phyloP scores from a whole-genome alignment of 2,888 invertebrate genomes.

The Xestobium rufovillosum region DNA sequence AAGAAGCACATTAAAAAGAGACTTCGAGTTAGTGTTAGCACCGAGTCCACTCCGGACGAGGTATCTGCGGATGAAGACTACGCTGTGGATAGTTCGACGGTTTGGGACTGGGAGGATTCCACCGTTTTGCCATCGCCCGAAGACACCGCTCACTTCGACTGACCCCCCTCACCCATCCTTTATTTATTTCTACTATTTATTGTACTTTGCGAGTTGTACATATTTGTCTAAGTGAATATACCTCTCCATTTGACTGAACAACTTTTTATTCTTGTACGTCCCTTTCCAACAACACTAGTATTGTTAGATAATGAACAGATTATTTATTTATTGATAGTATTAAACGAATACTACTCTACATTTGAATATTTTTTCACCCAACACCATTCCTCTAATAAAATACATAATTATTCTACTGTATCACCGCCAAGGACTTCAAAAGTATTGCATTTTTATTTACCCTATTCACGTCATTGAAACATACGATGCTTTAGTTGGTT shows the following conservation, averaged over 20 bases:
- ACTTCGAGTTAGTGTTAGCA: conserved; percentile 30
- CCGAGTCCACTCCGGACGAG: conserved; percentile 49
- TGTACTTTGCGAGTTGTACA: conserved; percentile 40
- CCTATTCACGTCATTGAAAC: too few species aligned
- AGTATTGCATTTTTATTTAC: too few species aligned
- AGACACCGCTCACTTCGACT: conserved; percentile 12
- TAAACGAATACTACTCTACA: too few species aligned
- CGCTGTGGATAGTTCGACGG: conserved; percentile 39
- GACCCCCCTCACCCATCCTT: conserved; percentile 26
- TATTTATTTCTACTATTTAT: conserved; percentile 45
- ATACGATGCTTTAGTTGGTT: too few species aligned
- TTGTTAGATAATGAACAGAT: too few species aligned
- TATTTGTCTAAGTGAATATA: conserved; percentile 38
- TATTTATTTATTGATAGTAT: too few species aligned
- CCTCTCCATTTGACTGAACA: conserved; percentile 29
- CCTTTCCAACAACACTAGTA: too few species aligned
- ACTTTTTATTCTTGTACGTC: conserved; percentile 7
- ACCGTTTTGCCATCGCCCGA: conserved; percentile 32
- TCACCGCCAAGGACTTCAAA: too few species aligned
- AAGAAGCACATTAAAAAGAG: conserved; percentile 44
- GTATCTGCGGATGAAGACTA: conserved; percentile 41
- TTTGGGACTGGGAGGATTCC: conserved; percentile 41
- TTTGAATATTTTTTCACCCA: too few species aligned
- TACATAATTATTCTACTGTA: too few species aligned
- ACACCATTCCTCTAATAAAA: too few species aligned